Conservation (phyloP, 1,140 invertebrate genomes). For the Zophobas morio region DNA sequence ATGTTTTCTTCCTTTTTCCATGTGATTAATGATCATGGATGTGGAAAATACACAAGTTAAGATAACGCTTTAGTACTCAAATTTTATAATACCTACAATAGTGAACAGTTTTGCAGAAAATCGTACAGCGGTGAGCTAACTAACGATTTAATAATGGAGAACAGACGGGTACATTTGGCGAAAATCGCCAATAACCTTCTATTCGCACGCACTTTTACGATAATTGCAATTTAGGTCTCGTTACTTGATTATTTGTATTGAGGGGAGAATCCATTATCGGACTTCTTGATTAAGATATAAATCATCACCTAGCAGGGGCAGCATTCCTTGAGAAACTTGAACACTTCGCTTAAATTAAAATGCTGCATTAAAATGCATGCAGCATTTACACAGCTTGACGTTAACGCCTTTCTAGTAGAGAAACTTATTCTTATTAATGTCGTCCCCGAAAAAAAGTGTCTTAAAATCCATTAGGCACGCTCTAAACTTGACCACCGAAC, state of each 20-base stretch:
- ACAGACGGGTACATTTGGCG: conserved; percentile 1
- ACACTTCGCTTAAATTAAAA: conserved; percentile 58
- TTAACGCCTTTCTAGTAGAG: conserved; percentile 2
- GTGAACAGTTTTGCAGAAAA: too few relatives aligned
- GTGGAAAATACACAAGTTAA: too few relatives aligned
- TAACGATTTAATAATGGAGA: conserved; percentile 7
- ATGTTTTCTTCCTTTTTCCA: too few relatives aligned
- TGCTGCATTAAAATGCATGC: conserved; percentile 50
- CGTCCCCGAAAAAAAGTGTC: background rate
- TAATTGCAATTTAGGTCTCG: conserved; percentile 60
- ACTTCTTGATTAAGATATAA: conserved; percentile 63
- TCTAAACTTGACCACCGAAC: conserved; percentile 25
- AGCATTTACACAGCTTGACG: conserved; percentile 39
- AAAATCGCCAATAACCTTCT: conserved; percentile 32
- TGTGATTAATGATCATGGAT: too few relatives aligned
- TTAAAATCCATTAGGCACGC: conserved; percentile 3
- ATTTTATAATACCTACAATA: too few relatives aligned
- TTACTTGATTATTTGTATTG: conserved; percentile 61
- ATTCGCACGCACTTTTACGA: conserved; percentile 54
- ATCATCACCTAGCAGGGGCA: conserved; percentile 60
- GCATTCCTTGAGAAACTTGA: conserved; percentile 58
- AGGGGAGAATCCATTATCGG: conserved; percentile 58
- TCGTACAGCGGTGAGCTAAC: too few relatives aligned
- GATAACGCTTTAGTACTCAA: too few relatives aligned
- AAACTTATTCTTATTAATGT: conserved; percentile 4